phyloP scores from a whole-genome alignment of 2,888 invertebrate genomes.

The Orthosia gracilis region DNA sequence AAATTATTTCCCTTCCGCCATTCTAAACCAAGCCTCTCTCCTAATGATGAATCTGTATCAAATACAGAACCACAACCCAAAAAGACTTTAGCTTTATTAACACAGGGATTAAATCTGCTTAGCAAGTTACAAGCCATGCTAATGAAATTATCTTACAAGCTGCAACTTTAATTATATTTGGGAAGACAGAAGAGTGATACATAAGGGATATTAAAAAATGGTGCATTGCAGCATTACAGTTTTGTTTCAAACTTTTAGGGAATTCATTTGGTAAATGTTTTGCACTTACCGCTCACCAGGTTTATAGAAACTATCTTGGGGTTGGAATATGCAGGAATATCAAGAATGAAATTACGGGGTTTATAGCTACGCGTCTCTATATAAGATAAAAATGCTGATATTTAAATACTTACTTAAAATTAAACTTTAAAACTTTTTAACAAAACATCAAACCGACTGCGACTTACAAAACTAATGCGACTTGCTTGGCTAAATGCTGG shows the following conservation, averaged over 20 bases:
- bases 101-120: constrained; percentile 41
- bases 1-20: constrained; percentile 11
- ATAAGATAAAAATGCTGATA: no score
- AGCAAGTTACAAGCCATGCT: constrained; percentile 43
- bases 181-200: constrained; percentile 44
- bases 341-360: no score
- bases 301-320: not conserved
- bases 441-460: no score
- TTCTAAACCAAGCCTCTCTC: constrained; percentile 13
- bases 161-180: constrained; percentile 69
- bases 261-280: constrained; percentile 15
- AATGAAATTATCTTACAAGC: constrained; percentile 68
- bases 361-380: no score
- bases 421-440: no score
- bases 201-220: constrained; percentile 59
- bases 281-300: not conserved
- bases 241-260: constrained; percentile 23
- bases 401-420: no score
- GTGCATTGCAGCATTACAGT: constrained; percentile 64
- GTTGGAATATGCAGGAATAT: not conserved
- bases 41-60: constrained; percentile 25
- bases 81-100: constrained; percentile 23
- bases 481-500: no score
- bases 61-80: constrained; percentile 7
- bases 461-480: no score